These are phyloP conservation scores for Acrocephalus kingi DNA, from an alignment of 2,113 vertebrate genomes.

Conservation along the genomic window DNA sequence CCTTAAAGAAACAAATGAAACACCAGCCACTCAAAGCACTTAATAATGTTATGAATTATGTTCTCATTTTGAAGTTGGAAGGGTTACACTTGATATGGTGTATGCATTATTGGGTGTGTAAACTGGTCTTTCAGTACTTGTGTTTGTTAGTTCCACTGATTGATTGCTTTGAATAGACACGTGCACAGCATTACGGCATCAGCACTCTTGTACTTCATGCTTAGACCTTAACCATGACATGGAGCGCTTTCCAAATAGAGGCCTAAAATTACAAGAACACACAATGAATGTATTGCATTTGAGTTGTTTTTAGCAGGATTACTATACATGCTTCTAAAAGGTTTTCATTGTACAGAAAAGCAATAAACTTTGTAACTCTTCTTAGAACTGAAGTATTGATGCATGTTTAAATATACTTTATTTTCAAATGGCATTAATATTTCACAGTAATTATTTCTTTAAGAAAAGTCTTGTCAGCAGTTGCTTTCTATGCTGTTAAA, in stretches of 20 bases:
- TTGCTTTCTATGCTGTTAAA: neutral
- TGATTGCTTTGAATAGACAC: neutral
- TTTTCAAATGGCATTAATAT: neutral
- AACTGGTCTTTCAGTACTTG: neutral
- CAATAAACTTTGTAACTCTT: conserved; percentile 3
- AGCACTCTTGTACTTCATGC: neutral
- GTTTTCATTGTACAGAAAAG: conserved; percentile 25
- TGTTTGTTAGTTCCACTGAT: neutral
- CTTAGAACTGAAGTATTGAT: neutral
- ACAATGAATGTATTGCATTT: neutral
- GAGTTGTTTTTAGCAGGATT: neutral
- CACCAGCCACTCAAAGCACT: neutral
- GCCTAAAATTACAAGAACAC: neutral
- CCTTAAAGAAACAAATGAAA: neutral
- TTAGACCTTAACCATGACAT: neutral
- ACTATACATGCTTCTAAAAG: neutral
- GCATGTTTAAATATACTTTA: neutral
- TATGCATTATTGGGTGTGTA: neutral
- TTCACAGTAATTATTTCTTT: neutral
- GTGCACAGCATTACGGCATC: neutral
- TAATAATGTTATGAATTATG: neutral
- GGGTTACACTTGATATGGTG: neutral
- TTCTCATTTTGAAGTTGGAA: neutral
- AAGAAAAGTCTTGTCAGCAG: neutral
- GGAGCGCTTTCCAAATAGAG: neutral